phyloP scores from a whole-genome alignment of 2,797 vertebrate genomes.

The Synaphobranchus kaupii region DNA sequence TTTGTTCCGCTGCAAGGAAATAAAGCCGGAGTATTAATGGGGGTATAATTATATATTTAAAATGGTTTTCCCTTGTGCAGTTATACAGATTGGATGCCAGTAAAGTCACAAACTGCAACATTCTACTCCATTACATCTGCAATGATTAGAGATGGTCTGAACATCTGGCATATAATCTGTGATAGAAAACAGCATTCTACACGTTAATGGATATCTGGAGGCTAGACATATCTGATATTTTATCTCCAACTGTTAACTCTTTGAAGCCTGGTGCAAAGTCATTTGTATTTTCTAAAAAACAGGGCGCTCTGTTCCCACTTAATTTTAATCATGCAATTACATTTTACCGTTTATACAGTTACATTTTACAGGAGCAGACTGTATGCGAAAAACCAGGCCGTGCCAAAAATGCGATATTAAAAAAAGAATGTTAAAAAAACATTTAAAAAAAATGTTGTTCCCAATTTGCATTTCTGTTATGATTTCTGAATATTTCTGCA shows the following conservation, averaged over 20 bases:
- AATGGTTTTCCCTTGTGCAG: constrained; percentile 86
- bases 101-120: constrained; percentile 96
- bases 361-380: constrained; percentile 33
- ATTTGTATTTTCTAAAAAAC: constrained; percentile 40
- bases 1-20: constrained; percentile 86
- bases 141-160: constrained; percentile 96
- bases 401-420: constrained; percentile 17
- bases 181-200: constrained; percentile 90
- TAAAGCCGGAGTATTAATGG: constrained; percentile 93
- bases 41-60: constrained; percentile 94
- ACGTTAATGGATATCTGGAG: constrained; percentile 97
- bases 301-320: constrained; percentile 52
- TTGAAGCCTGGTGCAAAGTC: constrained; percentile 66
- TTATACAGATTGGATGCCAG: constrained; percentile 91
- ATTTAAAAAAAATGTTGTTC: constrained; percentile 18
- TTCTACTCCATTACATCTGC: constrained; percentile 99
- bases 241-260: constrained; percentile 88
- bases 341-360: constrained; percentile 27
- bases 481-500: neutral
- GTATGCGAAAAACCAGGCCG: constrained; percentile 30
- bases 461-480: constrained; percentile 15
- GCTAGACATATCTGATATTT: constrained; percentile 85
- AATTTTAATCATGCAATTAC: constrained; percentile 31
- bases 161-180: constrained; percentile 97
- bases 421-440: neutral